A percentile compares a stretch with the other conserved stretches of the same genome.
Evolutionary conservation across 2,888 invertebrate species (phyloP).

Genomic region (Xanthorhoe designata): DNA sequence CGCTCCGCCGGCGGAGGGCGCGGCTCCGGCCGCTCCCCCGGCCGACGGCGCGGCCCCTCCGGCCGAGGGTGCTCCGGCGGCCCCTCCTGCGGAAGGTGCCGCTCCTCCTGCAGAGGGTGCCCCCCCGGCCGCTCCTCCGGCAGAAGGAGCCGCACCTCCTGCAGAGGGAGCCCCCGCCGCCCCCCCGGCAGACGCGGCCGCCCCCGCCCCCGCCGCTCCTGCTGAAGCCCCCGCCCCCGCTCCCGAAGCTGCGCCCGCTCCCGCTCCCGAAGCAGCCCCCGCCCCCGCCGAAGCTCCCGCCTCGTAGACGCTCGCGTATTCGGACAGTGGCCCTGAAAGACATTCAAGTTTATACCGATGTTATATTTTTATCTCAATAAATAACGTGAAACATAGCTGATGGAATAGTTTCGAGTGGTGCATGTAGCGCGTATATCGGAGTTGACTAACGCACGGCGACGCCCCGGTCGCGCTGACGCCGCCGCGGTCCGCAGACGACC

Average conservation of each 20-base stretch:
- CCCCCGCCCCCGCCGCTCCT: slow-evolving; percentile 43
- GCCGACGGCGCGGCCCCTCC: slow-evolving; percentile 35
- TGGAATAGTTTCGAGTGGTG: slow-evolving; percentile 69
- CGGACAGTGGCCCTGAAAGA: slow-evolving; percentile 28
- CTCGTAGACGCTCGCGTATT: slow-evolving; percentile 40
- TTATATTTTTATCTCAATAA: slow-evolving; percentile 69
- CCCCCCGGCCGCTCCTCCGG: slow-evolving; percentile 52
- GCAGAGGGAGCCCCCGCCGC: slow-evolving; percentile 45
- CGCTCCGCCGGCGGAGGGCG: slow-evolving; percentile 49
- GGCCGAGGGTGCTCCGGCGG: slow-evolving; percentile 3
- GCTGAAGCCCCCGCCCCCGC: slow-evolving; percentile 41
- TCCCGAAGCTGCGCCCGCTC: slow-evolving; percentile 40
- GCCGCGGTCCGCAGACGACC: slow-evolving; percentile 88
- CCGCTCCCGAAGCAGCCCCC: slow-evolving; percentile 42
- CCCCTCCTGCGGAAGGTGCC: slow-evolving; percentile 33
- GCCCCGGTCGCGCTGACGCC: slow-evolving; percentile 68
- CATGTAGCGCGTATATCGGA: slow-evolving; percentile 26
- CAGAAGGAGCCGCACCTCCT: slow-evolving; percentile 46
- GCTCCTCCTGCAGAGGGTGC: slow-evolving; percentile 49
- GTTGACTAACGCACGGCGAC: slow-evolving; percentile 43
- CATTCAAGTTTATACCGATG: slow-evolving; percentile 40
- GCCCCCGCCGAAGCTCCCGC: slow-evolving; percentile 45
- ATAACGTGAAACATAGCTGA: slow-evolving; percentile 74
- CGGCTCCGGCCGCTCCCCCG: slow-evolving; percentile 54
- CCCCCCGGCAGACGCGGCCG: slow-evolving; percentile 44